These are phyloP conservation scores for Cheilinus undulatus DNA, from an alignment of 2,113 vertebrate genomes.

Conservation along the genomic window DNA sequence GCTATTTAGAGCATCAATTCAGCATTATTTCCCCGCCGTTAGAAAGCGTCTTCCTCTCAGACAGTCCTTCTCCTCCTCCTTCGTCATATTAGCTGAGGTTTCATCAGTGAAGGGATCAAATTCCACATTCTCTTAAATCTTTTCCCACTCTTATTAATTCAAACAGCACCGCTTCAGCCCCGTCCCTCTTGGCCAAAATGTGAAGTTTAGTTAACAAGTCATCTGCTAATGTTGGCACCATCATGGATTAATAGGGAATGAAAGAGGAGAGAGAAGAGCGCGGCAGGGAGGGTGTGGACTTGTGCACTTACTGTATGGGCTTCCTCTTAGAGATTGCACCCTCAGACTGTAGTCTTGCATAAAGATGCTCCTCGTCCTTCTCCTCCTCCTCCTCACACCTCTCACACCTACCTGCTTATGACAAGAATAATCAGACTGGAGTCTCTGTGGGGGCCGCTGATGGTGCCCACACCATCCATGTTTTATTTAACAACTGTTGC, in stretches of 20 bases:
- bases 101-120: constrained; percentile 73
- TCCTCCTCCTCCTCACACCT: constrained; percentile 34
- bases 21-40: constrained; percentile 54
- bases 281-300: constrained; percentile 23
- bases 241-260: constrained; percentile 49
- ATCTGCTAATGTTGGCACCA: constrained; percentile 71
- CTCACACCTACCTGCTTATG: constrained; percentile 68
- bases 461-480: constrained; percentile 66
- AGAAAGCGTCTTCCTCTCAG: constrained; percentile 49
- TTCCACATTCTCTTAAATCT: constrained; percentile 82
- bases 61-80: constrained; percentile 10
- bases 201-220: constrained; percentile 81
- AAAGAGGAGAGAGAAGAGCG: constrained; percentile 40
- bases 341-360: constrained; percentile 46
- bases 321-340: constrained; percentile 38
- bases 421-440: constrained; percentile 73
- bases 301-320: constrained; percentile 22
- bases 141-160: constrained; percentile 76
- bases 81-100: constrained; percentile 70
- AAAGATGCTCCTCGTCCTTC: constrained; percentile 36
- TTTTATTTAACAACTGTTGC: constrained; percentile 78
- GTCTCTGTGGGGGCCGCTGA: constrained; percentile 53
- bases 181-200: constrained; percentile 68
- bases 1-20: constrained; percentile 53
- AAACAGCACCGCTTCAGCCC: constrained; percentile 60